These are phyloP conservation scores for Apus apus DNA, from an alignment of 2,113 vertebrate genomes.

Conservation along the genomic window DNA sequence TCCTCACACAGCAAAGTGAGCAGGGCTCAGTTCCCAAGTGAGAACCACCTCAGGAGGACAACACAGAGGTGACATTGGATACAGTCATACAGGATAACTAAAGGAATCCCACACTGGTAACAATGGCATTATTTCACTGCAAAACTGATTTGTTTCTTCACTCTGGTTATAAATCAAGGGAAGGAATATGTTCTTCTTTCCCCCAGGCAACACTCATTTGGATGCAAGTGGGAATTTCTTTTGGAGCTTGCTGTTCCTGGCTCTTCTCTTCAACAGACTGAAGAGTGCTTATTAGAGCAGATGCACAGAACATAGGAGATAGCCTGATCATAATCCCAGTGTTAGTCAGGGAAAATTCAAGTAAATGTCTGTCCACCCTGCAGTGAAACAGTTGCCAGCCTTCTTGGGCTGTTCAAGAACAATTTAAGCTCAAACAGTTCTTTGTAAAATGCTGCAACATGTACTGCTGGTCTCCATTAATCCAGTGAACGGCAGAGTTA, in stretches of 20 bases:
- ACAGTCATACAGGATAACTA: neutral
- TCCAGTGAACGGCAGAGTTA: neutral
- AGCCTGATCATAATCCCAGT: neutral
- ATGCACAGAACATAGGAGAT: neutral
- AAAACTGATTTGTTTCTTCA: slow-evolving; percentile 15
- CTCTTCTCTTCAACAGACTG: neutral
- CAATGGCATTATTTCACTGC: neutral
- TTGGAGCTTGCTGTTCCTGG: slow-evolving; percentile 14
- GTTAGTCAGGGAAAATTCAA: neutral
- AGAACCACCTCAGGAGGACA: neutral
- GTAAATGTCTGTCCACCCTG: neutral
- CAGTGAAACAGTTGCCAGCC: neutral
- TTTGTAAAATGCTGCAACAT: neutral
- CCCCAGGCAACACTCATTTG: slow-evolving; percentile 7
- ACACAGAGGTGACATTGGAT: fast-evolving
- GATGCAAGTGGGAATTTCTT: slow-evolving; percentile 50
- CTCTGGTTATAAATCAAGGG: neutral
- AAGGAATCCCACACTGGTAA: neutral
- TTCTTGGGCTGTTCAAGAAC: neutral
- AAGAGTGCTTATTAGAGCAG: slow-evolving; percentile 26
- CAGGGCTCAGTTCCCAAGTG: neutral
- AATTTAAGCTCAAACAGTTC: neutral
- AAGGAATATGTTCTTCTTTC: slow-evolving; percentile 13
- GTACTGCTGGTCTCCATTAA: neutral
- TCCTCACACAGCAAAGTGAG: neutral